These are phyloP conservation scores for Liasis olivaceus DNA, from an alignment of 2,797 vertebrate species.

Conservation along the genomic window DNA sequence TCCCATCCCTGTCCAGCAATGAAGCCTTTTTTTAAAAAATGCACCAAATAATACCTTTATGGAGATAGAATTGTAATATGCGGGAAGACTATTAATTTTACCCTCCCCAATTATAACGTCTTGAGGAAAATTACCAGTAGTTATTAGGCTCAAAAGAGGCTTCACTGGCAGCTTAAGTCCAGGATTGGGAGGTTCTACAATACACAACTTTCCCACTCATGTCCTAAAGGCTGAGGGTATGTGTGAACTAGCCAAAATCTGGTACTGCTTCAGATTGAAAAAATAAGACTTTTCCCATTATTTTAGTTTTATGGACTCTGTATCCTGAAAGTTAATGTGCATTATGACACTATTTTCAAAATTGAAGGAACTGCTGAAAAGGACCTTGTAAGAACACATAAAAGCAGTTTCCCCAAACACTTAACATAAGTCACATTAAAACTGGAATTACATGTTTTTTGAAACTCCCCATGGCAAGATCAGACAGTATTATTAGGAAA, in stretches of 20 bases:
- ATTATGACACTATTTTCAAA: background rate
- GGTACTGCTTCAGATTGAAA: background rate
- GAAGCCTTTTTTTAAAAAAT: background rate
- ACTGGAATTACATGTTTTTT: background rate
- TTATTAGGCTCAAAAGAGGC: background rate
- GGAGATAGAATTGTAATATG: background rate
- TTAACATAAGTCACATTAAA: background rate
- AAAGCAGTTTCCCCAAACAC: background rate
- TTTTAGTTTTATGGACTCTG: background rate
- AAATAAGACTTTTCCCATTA: background rate
- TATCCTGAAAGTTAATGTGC: background rate
- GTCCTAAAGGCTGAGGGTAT: background rate
- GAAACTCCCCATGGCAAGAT: background rate
- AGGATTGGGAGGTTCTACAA: background rate
- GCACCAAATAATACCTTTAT: background rate
- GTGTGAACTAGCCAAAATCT: background rate
- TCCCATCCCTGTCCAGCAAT: background rate
- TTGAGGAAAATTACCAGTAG: background rate
- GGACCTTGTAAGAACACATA: background rate
- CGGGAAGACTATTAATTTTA: background rate
- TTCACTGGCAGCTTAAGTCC: background rate
- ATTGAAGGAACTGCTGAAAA: background rate
- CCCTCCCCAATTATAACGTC: background rate
- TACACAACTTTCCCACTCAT: too few species aligned
- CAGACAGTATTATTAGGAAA: background rate